Evolutionary conservation across 2,797 vertebrate species (phyloP).

Genomic region (Knipowitschia caucasica): DNA sequence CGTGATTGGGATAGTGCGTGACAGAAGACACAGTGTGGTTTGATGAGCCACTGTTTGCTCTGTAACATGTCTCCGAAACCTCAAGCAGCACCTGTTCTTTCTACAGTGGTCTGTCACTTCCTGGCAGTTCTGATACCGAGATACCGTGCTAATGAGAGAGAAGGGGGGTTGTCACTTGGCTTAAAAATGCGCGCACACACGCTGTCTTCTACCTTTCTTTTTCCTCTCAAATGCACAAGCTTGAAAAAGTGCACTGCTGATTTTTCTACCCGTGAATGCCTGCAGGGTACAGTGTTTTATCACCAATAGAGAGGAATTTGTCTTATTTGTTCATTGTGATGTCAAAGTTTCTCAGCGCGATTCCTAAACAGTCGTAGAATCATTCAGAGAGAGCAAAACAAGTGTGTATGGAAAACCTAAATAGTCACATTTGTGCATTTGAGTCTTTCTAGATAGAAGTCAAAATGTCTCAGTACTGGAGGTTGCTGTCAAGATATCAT

Average conservation of each 20-base stretch:
- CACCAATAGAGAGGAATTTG: constrained; percentile 47
- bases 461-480: too few relatives aligned
- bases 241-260: constrained; percentile 37
- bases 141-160: constrained; percentile 77
- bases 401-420: not conserved
- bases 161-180: constrained; percentile 71
- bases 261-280: constrained; percentile 50
- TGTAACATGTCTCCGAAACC: constrained; percentile 72
- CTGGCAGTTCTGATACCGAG: constrained; percentile 78
- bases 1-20: constrained; percentile 75
- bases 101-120: constrained; percentile 76
- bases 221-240: constrained; percentile 48
- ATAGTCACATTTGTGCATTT: not conserved
- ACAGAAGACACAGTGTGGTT: constrained; percentile 69
- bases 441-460: not conserved
- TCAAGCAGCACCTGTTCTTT: constrained; percentile 75
- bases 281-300: constrained; percentile 67
- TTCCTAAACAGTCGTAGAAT: constrained; percentile 33
- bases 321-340: constrained; percentile 40
- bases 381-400: not conserved
- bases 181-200: constrained; percentile 52
- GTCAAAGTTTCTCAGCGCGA: constrained; percentile 33
- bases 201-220: constrained; percentile 26
- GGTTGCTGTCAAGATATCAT: too few relatives aligned
- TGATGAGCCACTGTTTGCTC: constrained; percentile 78